A percentile compares a stretch with the other conserved stretches of the same genome.
These are phyloP conservation scores for Anisognathus igniventris DNA, from an alignment of 2,797 vertebrate species.

Conservation along the genomic window DNA sequence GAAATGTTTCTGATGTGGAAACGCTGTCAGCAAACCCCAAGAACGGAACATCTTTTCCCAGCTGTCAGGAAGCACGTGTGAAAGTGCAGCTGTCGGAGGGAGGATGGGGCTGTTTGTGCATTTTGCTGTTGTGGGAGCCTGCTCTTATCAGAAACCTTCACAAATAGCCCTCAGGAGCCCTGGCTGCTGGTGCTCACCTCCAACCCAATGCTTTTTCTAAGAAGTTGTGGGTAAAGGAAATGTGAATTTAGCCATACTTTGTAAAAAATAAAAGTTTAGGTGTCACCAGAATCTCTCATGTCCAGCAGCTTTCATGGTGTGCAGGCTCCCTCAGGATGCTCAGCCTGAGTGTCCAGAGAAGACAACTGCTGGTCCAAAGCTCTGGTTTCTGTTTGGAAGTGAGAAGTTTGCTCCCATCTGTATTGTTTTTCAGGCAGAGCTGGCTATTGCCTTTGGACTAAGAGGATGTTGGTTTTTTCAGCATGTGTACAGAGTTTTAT, in stretches of 20 bases:
- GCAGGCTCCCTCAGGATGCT: not conserved
- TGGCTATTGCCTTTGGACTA: not conserved
- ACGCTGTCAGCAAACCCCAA: not conserved
- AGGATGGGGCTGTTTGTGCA: not conserved
- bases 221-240: not conserved
- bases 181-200: not conserved
- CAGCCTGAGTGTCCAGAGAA: not conserved
- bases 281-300: rapidly evolving
- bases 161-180: not conserved
- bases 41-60: not conserved
- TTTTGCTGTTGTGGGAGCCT: not conserved
- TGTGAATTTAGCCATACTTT: not conserved
- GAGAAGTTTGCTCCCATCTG: not conserved
- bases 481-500: not conserved
- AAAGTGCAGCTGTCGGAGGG: not conserved
- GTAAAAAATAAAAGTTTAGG: not conserved
- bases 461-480: not conserved
- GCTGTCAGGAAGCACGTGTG: not conserved
- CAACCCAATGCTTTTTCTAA: rapidly evolving
- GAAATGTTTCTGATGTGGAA: not conserved
- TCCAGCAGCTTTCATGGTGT: not conserved
- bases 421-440: not conserved
- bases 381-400: not conserved
- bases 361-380: not conserved
- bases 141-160: not conserved